Evolutionary conservation across 2,113 vertebrate species (phyloP).

Genomic region (Tenebrosternarchus preto): DNA sequence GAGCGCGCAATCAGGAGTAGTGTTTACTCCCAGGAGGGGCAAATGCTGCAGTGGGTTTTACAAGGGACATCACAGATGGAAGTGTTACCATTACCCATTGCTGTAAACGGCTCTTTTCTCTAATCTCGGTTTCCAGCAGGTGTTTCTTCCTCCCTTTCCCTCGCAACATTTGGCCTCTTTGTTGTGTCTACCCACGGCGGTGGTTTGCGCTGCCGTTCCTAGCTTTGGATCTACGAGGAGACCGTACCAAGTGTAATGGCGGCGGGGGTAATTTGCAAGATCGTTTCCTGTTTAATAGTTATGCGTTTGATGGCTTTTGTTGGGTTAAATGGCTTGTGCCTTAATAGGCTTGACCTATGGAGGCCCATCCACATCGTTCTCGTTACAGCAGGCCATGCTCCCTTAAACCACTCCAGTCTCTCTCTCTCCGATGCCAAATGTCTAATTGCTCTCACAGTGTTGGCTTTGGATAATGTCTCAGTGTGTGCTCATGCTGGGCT

Average conservation of each 20-base stretch:
- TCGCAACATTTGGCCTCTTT: constrained; percentile 45
- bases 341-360: constrained; percentile 60
- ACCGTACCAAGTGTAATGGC: constrained; percentile 69
- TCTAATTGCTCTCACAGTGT: constrained; percentile 34
- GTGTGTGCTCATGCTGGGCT: constrained; percentile 18
- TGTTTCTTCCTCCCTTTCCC: constrained; percentile 57
- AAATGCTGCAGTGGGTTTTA: neutral
- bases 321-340: constrained; percentile 63
- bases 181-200: constrained; percentile 54
- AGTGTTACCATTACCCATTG: constrained; percentile 23
- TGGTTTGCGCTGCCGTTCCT: constrained; percentile 26
- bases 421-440: constrained; percentile 41
- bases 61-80: constrained; percentile 18
- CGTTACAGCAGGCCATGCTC: constrained; percentile 30
- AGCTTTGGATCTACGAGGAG: constrained; percentile 51
- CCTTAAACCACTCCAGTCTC: constrained; percentile 36
- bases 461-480: constrained; percentile 39
- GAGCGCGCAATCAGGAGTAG: neutral
- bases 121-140: constrained; percentile 59
- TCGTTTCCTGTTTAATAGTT: constrained; percentile 69
- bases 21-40: constrained; percentile 21
- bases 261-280: constrained; percentile 65
- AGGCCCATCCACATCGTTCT: constrained; percentile 15
- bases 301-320: constrained; percentile 68
- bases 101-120: constrained; percentile 23